These are phyloP conservation scores for Parascotia fuliginaria DNA, from an alignment of 2,888 invertebrate genomes.

Conservation along the genomic window DNA sequence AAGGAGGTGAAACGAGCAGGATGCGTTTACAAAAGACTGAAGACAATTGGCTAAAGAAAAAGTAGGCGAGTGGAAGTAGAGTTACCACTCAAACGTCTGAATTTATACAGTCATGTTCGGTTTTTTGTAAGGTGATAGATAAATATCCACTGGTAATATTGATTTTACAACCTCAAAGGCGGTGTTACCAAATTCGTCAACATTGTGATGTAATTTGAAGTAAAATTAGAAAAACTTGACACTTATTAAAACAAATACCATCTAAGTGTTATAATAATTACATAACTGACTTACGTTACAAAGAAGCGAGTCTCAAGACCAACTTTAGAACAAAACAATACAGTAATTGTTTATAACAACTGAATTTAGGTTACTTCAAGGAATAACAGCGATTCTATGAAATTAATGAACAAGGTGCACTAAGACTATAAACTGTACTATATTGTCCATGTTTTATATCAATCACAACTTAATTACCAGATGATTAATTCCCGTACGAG, in stretches of 20 bases:
- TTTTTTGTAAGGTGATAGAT: too few relatives aligned
- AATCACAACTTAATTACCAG: too few relatives aligned
- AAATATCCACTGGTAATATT: background rate
- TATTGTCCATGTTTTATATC: too few relatives aligned
- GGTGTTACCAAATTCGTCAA: conserved; percentile 3
- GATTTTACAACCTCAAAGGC: background rate
- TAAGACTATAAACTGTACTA: conserved; percentile 13
- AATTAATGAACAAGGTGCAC: conserved; percentile 18
- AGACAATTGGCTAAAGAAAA: background rate
- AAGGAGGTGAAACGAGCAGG: background rate
- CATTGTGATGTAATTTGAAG: conserved; percentile 23
- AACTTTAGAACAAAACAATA: background rate
- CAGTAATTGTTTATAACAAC: background rate
- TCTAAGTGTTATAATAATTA: conserved; percentile 10
- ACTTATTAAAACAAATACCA: conserved; percentile 4
- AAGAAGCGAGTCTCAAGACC: background rate
- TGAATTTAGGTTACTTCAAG: too few relatives aligned
- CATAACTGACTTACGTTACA: background rate
- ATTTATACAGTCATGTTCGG: too few relatives aligned
- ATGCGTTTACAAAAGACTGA: background rate
- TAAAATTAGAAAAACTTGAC: conserved; percentile 10
- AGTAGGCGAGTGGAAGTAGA: too few relatives aligned
- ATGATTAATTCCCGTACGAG: too few relatives aligned
- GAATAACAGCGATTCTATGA: conserved; percentile 5
- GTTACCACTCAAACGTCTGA: too few relatives aligned